These are phyloP conservation scores for Myotis findleyi DNA, from an alignment of 2,797 vertebrate genomes.

Conservation along the genomic window DNA sequence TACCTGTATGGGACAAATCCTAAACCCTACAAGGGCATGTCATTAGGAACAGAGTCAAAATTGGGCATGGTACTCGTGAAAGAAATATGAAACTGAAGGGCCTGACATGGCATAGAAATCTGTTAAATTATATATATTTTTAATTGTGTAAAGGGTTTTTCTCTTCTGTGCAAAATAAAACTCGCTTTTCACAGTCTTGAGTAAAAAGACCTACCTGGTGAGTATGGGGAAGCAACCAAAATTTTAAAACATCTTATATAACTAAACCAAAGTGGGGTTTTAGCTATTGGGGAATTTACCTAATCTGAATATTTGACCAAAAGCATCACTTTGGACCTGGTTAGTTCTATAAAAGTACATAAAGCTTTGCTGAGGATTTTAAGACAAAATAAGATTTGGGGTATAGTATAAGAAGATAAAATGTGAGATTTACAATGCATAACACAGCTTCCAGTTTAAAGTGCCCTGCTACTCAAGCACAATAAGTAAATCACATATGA, in stretches of 20 bases:
- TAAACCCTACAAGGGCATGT: background rate
- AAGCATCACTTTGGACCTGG: background rate
- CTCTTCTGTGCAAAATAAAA: background rate
- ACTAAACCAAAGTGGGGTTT: background rate
- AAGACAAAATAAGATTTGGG: conserved; percentile 52
- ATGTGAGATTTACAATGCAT: conserved; percentile 25
- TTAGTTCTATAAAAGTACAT: conserved; percentile 22
- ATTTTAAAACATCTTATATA: conserved; percentile 5
- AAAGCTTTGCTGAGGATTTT: conserved; percentile 49
- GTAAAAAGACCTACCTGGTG: background rate
- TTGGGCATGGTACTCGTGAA: background rate
- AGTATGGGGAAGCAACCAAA: background rate
- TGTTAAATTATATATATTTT: background rate
- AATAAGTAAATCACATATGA: conserved; percentile 67
- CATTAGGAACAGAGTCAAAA: background rate
- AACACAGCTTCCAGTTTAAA: background rate
- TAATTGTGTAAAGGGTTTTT: background rate
- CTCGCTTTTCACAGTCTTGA: background rate
- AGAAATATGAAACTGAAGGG: background rate
- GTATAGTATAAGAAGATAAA: conserved; percentile 42
- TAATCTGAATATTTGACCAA: conserved; percentile 41
- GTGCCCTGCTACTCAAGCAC: conserved; percentile 64
- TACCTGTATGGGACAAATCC: background rate
- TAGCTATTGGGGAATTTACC: conserved; percentile 4
- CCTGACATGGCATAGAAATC: background rate